phyloP scores from a whole-genome alignment of 2,113 vertebrate genomes.

The Rhinogobius similis region DNA sequence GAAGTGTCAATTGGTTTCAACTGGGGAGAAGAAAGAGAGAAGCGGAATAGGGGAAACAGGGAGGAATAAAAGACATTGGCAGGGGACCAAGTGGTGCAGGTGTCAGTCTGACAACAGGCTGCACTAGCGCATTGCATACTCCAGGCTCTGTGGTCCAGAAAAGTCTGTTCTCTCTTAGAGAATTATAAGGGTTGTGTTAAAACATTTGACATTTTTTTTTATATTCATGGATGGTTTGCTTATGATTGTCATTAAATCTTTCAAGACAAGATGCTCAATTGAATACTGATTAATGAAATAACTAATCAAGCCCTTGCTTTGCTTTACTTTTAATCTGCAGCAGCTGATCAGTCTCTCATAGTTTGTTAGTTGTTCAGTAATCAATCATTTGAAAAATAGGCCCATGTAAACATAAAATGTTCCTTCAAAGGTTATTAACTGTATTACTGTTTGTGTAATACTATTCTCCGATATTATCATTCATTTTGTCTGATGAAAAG shows the following conservation, averaged over 20 bases:
- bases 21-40: conserved; percentile 31
- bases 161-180: conserved; percentile 41
- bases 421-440: no score
- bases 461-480: no score
- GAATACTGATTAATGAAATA: background rate
- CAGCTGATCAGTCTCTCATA: no score
- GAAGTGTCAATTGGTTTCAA: conserved; percentile 60
- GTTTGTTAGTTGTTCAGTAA: no score
- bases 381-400: no score
- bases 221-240: background rate
- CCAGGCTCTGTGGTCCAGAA: conserved; percentile 51
- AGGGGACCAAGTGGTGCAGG: conserved; percentile 69
- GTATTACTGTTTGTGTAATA: no score
- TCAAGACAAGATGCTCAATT: background rate
- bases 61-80: conserved; percentile 63
- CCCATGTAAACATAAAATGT: no score
- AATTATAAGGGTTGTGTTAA: background rate
- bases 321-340: no score
- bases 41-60: conserved; percentile 31
- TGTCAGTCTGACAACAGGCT: conserved; percentile 67
- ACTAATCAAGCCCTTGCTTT: no score
- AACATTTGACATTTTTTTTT: background rate
- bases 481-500: no score
- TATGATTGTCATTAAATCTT: no score
- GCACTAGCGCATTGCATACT: conserved; percentile 38